Evolutionary conservation across 2,797 vertebrate species (phyloP).

Genomic region (Micromesistius poutassou): DNA sequence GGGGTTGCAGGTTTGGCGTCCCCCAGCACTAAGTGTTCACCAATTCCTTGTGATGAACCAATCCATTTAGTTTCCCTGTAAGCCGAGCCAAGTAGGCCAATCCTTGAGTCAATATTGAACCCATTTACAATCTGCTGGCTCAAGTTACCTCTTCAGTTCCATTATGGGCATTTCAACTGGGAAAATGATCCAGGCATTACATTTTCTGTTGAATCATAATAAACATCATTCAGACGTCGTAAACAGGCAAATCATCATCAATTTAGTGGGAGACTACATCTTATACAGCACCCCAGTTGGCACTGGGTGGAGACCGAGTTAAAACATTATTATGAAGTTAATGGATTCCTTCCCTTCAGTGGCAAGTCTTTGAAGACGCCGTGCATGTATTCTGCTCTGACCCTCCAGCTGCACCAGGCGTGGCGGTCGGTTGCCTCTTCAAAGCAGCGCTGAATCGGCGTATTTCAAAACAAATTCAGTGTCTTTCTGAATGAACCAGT

Average conservation of each 20-base stretch:
- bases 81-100: not conserved
- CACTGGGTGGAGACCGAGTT: not conserved
- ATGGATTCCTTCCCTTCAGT: not conserved
- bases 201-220: not conserved
- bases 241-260: not conserved
- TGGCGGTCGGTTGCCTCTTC: not conserved
- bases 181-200: not conserved
- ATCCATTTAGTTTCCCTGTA: not conserved
- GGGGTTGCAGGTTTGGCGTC: not conserved
- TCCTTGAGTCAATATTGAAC: not conserved
- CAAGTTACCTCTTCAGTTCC: not conserved
- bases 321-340: not conserved
- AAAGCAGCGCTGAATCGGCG: conserved; percentile 11
- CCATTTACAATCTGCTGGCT: not conserved
- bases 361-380: conserved; percentile 1
- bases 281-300: not conserved
- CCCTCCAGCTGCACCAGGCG: not conserved
- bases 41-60: not conserved
- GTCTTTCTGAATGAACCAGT: not conserved
- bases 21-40: not conserved
- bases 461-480: not conserved
- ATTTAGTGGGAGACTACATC: not conserved
- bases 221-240: not conserved
- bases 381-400: not conserved
- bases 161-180: not conserved